phyloP scores from a whole-genome alignment of 2,113 vertebrate species.

The Tympanuchus pallidicinctus region DNA sequence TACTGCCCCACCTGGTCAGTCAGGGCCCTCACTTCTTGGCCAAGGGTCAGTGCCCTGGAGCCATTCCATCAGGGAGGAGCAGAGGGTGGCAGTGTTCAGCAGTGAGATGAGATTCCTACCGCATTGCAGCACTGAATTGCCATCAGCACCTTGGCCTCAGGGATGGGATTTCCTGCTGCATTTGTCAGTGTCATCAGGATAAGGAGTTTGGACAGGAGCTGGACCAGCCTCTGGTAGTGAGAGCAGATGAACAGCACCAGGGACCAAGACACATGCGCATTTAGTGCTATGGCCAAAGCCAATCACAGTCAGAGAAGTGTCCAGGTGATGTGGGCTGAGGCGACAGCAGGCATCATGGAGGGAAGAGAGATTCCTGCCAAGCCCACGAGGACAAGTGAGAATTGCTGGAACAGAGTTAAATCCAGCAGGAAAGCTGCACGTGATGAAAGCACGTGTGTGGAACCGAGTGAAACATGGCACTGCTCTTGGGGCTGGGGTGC shows the following conservation, averaged over 20 bases:
- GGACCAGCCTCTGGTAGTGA: not conserved
- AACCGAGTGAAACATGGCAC: accelerated
- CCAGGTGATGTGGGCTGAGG: too few relatives aligned
- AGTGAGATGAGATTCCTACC: not conserved
- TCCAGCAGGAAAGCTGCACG: not conserved
- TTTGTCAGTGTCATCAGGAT: accelerated
- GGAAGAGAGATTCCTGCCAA: accelerated
- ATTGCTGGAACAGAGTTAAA: not conserved
- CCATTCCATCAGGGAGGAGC: accelerated
- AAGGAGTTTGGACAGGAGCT: too few relatives aligned
- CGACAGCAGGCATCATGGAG: accelerated
- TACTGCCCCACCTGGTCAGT: not conserved
- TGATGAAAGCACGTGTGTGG: accelerated
- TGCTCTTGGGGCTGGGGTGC: not conserved
- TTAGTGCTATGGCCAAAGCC: not conserved
- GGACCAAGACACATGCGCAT: not conserved
- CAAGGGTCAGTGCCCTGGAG: accelerated
- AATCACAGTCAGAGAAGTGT: not conserved
- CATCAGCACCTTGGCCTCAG: accelerated
- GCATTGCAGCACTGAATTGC: not conserved
- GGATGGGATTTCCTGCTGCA: accelerated
- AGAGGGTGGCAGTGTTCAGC: not conserved
- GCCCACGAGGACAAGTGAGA: accelerated
- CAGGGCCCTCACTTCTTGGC: not conserved
- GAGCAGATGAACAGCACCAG: not conserved